phyloP scores from a whole-genome alignment of 2,113 vertebrate genomes.

The Rhynchomys soricoides region DNA sequence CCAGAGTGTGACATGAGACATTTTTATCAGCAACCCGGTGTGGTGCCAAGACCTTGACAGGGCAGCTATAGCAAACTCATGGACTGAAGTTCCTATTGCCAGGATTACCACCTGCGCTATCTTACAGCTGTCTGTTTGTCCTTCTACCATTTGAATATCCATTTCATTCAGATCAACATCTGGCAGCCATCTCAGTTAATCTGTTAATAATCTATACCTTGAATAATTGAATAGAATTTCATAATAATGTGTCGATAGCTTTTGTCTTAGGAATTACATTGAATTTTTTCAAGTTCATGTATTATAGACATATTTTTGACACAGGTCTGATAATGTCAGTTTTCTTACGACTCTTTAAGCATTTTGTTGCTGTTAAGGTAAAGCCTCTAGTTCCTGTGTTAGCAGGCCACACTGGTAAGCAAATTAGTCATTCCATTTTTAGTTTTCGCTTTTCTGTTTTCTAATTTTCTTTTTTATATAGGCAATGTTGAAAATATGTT shows the following conservation, averaged over 20 bases:
- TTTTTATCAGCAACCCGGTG: background rate
- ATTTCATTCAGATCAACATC: background rate
- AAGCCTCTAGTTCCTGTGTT: background rate
- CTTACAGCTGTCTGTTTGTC: background rate
- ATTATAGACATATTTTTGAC: background rate
- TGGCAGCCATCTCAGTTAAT: background rate
- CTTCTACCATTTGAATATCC: background rate
- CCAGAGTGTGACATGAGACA: background rate
- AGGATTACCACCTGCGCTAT: background rate
- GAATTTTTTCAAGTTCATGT: background rate
- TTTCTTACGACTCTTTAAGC: background rate
- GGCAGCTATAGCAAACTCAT: background rate
- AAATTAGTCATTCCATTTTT: background rate
- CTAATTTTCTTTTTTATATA: background rate
- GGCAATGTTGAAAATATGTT: background rate
- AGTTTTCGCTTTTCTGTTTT: background rate
- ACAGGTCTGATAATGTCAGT: background rate
- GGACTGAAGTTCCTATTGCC: background rate
- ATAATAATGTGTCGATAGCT: background rate
- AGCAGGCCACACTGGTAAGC: background rate
- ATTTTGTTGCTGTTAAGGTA: background rate
- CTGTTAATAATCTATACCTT: background rate
- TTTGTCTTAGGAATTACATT: background rate
- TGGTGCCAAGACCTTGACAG: background rate
- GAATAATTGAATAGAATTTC: background rate